Conservation (phyloP, 2,113 vertebrate genomes). For the Melanostigma gelatinosum region DNA sequence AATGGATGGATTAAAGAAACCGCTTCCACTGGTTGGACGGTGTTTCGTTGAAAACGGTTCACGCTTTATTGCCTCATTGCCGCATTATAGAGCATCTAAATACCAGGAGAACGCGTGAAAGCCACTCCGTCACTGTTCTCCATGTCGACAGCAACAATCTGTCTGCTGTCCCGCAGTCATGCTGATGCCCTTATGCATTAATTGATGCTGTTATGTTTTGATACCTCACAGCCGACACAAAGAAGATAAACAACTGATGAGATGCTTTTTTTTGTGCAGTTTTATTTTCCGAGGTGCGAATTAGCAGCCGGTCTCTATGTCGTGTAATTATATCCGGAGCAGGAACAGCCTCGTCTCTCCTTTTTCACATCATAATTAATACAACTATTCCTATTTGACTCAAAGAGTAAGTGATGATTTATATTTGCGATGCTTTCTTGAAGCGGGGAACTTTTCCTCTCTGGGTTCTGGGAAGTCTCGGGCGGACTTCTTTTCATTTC, state of each 20-base stretch:
- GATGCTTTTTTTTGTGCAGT: constrained; percentile 41
- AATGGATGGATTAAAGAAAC: too few species aligned
- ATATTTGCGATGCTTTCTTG: neutral
- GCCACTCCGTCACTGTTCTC: too few species aligned
- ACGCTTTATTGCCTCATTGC: too few species aligned
- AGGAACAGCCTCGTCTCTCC: constrained; percentile 37
- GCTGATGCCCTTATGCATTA: neutral
- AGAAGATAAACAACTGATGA: constrained; percentile 51
- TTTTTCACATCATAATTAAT: constrained; percentile 50
- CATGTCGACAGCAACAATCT: too few species aligned
- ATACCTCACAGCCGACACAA: neutral
- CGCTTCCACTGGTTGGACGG: too few species aligned
- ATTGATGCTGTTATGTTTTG: constrained; percentile 32
- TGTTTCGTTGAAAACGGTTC: too few species aligned
- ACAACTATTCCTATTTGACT: constrained; percentile 28
- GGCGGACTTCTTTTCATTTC: neutral
- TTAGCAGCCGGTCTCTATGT: constrained; percentile 31
- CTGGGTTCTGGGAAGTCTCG: neutral
- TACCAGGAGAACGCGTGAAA: too few species aligned
- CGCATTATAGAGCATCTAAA: too few species aligned
- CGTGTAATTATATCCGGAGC: constrained; percentile 49
- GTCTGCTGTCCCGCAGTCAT: neutral
- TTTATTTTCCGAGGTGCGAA: constrained; percentile 57
- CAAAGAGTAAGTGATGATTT: constrained; percentile 23
- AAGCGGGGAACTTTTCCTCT: neutral